Percentiles rank a stretch among this genome's conserved stretches.
These are phyloP conservation scores for Osmerus mordax DNA, from an alignment of 2,113 vertebrate genomes.

Conservation along the genomic window DNA sequence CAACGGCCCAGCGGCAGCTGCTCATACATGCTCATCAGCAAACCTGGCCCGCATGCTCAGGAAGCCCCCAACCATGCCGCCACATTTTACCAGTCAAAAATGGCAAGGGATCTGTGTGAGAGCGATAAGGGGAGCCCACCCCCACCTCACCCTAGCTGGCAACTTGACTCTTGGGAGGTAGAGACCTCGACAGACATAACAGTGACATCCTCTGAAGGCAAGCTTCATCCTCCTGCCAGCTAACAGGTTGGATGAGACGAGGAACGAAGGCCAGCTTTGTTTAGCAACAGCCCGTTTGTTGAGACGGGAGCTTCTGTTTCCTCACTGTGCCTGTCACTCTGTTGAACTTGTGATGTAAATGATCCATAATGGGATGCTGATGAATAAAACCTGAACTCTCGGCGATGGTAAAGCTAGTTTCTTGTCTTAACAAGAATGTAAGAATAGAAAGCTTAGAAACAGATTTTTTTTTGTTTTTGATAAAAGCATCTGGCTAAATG, in stretches of 20 bases:
- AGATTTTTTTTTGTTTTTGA: too few species aligned
- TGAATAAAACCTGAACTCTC: too few species aligned
- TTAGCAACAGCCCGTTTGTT: slow-evolving; percentile 11
- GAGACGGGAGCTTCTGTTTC: background rate
- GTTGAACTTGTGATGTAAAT: too few species aligned
- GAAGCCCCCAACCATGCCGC: slow-evolving; percentile 11
- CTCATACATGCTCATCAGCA: slow-evolving; percentile 5
- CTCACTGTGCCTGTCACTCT: too few species aligned
- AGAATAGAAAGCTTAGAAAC: too few species aligned
- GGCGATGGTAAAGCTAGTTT: too few species aligned
- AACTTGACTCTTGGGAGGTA: background rate
- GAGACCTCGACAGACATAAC: slow-evolving; percentile 5
- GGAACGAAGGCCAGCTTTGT: slow-evolving; percentile 16
- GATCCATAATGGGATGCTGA: too few species aligned
- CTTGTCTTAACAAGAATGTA: too few species aligned
- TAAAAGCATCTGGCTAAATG: slow-evolving; percentile 14
- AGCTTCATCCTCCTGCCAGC: background rate
- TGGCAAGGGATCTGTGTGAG: slow-evolving; percentile 20
- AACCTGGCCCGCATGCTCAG: background rate
- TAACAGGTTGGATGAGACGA: background rate
- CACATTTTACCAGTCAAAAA: slow-evolving; percentile 29
- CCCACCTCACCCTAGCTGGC: background rate
- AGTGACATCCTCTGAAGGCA: background rate
- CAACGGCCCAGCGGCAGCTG: background rate
- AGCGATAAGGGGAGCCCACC: slow-evolving; percentile 1